Evolutionary conservation across 2,888 invertebrate species (phyloP).

Genomic region (Lacanobia oleracea): DNA sequence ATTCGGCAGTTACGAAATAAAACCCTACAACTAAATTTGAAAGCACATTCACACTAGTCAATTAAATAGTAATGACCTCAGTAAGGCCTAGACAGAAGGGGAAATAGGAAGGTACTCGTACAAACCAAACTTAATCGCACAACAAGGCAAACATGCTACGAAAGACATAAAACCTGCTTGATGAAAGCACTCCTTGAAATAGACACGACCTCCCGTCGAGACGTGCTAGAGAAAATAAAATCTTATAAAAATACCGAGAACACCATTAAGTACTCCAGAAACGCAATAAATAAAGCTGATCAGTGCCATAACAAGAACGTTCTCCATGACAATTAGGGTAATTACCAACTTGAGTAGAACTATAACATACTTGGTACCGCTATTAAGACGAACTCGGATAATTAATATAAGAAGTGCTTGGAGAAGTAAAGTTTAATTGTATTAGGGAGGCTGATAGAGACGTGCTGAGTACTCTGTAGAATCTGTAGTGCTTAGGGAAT

Average conservation of each 20-base stretch:
- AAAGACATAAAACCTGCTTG: constrained; percentile 22
- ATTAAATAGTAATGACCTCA: constrained; percentile 17
- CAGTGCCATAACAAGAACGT: constrained; percentile 41
- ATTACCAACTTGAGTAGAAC: constrained; percentile 56
- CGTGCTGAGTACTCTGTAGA: constrained; percentile 8
- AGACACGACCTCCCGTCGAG: constrained; percentile 8
- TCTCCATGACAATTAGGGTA: constrained; percentile 57
- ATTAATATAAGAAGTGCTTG: constrained; percentile 51
- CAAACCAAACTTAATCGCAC: constrained; percentile 15
- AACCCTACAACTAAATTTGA: constrained; percentile 17
- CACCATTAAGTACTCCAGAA: constrained; percentile 20
- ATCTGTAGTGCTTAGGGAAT: constrained; percentile 40
- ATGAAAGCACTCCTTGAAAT: constrained; percentile 28
- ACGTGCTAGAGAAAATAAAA: constrained; percentile 13
- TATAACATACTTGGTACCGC: constrained; percentile 47
- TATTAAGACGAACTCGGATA: constrained; percentile 47
- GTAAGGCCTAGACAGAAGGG: constrained; percentile 10
- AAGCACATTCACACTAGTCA: constrained; percentile 1
- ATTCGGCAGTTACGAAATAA: neutral
- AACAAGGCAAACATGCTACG: constrained; percentile 36
- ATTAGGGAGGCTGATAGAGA: constrained; percentile 29
- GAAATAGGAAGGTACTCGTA: constrained; percentile 32
- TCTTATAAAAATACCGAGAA: constrained; percentile 17
- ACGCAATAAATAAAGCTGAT: constrained; percentile 26
- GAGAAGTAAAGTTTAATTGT: constrained; percentile 54